Evolutionary conservation across 2,113 vertebrate species (phyloP), one percentile per base, ranked within the genome.

Genomic region (Xiphias gladius): DNA sequence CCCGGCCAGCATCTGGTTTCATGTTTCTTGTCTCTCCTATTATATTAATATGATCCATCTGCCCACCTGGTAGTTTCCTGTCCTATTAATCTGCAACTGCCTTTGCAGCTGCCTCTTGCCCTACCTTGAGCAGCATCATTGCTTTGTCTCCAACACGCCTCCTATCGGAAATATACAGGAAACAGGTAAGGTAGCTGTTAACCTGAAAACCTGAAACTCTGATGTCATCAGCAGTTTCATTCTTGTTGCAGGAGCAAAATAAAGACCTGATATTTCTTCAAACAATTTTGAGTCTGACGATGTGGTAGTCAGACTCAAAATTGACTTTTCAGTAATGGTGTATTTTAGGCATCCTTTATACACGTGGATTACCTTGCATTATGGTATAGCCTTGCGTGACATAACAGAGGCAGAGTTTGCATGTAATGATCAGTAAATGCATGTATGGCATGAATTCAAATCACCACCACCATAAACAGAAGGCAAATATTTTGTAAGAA

Each of bases 41-140:
- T 90, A 81, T 90, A 83, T 86, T 86, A 86, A 87, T 83, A 85
- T 79, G 57, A 80, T 89, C 90, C 89, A 91, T 92, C 79, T 89
- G 88, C 70, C 90, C 87, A 92, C 78, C 91, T 90, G 81, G 80
- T 86, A 88, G 76, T 67, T 84, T 76, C 61, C 68, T 71, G 76
- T 73, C 78, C 77, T 85, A 66, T 78, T 88, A 52, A 84, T 86
- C 79, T 83, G 54, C 54, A 75, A 74, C 30, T 69, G 22, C 41
- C 28, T 20, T n/a, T 55, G 54, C 63, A 62, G 66, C 73, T 73
- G 70, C 65, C 50, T 86, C 62, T 63, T 76, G n/a, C 67, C 54
- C 19, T 55, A 19, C 57, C 35, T 43, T 37, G n/a, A 69, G 66
- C 55, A 58, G 41, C 68, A 67, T 54, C 71, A 37, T 6, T 66